Conservation (phyloP, 2,113 vertebrate species). For the Gopherus flavomarginatus region DNA sequence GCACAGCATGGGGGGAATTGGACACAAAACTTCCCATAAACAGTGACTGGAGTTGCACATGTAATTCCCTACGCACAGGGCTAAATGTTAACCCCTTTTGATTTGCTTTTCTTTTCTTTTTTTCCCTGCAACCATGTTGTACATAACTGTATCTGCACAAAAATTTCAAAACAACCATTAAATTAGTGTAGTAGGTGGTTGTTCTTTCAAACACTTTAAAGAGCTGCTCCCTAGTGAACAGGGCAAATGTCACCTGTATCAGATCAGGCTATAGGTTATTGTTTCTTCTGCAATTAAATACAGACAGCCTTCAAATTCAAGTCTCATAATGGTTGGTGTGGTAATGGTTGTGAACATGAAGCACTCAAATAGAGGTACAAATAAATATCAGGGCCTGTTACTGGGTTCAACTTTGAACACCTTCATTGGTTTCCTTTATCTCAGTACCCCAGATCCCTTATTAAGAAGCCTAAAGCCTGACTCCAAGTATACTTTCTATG, state of each 20-base stretch:
- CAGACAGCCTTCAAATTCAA: constrained; percentile 36
- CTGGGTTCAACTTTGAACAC: constrained; percentile 19
- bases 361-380: constrained; percentile 37
- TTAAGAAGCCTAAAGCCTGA: constrained; percentile 14
- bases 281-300: constrained; percentile 71
- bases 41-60: neutral
- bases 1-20: neutral
- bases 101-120: neutral
- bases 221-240: constrained; percentile 64
- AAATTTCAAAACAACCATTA: constrained; percentile 51
- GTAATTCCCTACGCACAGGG: neutral
- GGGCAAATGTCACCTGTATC: constrained; percentile 69
- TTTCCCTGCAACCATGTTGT: neutral
- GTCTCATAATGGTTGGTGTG: constrained; percentile 24
- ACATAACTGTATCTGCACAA: constrained; percentile 17
- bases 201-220: constrained; percentile 58
- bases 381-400: constrained; percentile 51
- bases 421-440: constrained; percentile 58
- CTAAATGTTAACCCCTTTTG: neutral
- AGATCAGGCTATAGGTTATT: constrained; percentile 66
- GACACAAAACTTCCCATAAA: neutral
- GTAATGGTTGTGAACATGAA: constrained; percentile 26
- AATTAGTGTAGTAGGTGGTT: constrained; percentile 49
- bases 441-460: neutral
- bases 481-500: constrained; percentile 26